A percentile compares a stretch with the other conserved stretches of the same genome.
phyloP scores from a whole-genome alignment of 2,797 vertebrate species.

The Sebastes dallii region DNA sequence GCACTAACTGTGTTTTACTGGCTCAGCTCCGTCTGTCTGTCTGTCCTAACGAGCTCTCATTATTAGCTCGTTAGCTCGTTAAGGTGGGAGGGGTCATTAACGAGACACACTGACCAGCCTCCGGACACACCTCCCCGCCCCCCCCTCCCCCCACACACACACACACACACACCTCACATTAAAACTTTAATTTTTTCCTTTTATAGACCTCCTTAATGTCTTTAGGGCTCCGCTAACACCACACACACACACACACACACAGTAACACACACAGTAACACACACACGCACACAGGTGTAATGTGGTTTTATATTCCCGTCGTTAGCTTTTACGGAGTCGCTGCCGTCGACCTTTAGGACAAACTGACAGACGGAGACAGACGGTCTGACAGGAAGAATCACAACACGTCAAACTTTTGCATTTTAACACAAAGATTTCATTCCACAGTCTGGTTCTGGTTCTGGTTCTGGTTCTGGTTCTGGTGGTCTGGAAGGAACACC shows the following conservation, averaged over 20 bases:
- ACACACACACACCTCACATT: slow-evolving; percentile 32
- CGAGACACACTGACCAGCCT: slow-evolving; percentile 69
- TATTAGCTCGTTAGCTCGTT: slow-evolving; percentile 61
- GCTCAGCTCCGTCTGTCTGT: slow-evolving; percentile 37
- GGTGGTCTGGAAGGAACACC: too few relatives aligned
- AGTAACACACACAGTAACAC: too few relatives aligned
- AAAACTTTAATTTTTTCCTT: slow-evolving; percentile 60
- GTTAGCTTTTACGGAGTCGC: slow-evolving; percentile 39
- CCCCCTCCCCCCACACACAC: not conserved
- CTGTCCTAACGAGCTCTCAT: slow-evolving; percentile 62
- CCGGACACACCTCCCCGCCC: slow-evolving; percentile 46
- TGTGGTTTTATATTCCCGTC: slow-evolving; percentile 41
- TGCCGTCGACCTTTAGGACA: slow-evolving; percentile 57
- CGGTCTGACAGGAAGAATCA: not conserved
- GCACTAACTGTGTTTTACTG: slow-evolving; percentile 49
- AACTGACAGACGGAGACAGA: slow-evolving; percentile 15
- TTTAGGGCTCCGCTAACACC: slow-evolving; percentile 22
- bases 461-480: too few relatives aligned
- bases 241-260: not conserved
- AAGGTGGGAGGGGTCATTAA: slow-evolving; percentile 68
- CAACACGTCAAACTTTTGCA: too few relatives aligned
- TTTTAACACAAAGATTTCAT: too few relatives aligned
- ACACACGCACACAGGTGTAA: slow-evolving; percentile 1
- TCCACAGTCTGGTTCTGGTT: too few relatives aligned
- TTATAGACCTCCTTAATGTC: slow-evolving; percentile 63